Conservation (phyloP, 2,888 invertebrate species). For the Eristalis arbustorum region DNA sequence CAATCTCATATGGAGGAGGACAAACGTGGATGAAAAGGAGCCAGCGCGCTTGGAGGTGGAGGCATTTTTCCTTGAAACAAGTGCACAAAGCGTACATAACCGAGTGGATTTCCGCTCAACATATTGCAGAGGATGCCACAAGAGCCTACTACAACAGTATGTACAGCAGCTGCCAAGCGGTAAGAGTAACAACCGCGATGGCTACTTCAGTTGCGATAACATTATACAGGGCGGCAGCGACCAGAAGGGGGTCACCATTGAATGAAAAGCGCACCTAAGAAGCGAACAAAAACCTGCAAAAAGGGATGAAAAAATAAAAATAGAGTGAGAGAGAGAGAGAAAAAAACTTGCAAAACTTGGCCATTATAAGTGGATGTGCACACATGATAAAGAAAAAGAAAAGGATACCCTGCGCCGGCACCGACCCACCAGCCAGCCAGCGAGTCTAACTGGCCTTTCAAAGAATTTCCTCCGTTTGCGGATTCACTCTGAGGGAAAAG, state of each 20-base stretch:
- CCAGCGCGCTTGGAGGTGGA: background rate
- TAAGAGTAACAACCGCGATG: conserved; percentile 71
- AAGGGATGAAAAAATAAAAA: conserved; percentile 8
- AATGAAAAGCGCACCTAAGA: conserved; percentile 58
- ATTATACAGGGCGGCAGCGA: conserved; percentile 26
- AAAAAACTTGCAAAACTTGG: conserved; percentile 53
- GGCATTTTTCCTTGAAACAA: conserved; percentile 66
- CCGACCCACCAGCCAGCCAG: background rate
- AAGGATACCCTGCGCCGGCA: conserved; percentile 24
- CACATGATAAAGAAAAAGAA: conserved; percentile 67
- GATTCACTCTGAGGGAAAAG: conserved; percentile 59
- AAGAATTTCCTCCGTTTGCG: conserved; percentile 64
- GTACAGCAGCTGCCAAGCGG: conserved; percentile 64
- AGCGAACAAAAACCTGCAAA: conserved; percentile 34
- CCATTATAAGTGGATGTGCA: conserved; percentile 69
- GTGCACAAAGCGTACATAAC: conserved; percentile 67
- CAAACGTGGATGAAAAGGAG: conserved; percentile 2
- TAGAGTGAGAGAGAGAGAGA: no score
- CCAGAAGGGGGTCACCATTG: conserved; percentile 26
- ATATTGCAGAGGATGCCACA: conserved; percentile 68
- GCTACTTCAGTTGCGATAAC: conserved; percentile 69
- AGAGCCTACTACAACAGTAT: conserved; percentile 60
- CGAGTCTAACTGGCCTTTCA: conserved; percentile 63
- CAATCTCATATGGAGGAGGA: conserved; percentile 39
- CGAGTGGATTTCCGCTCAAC: conserved; percentile 69